Base-by-base conservation (phyloP, 1,140 invertebrate species). In the Megathymus violae region DNA sequence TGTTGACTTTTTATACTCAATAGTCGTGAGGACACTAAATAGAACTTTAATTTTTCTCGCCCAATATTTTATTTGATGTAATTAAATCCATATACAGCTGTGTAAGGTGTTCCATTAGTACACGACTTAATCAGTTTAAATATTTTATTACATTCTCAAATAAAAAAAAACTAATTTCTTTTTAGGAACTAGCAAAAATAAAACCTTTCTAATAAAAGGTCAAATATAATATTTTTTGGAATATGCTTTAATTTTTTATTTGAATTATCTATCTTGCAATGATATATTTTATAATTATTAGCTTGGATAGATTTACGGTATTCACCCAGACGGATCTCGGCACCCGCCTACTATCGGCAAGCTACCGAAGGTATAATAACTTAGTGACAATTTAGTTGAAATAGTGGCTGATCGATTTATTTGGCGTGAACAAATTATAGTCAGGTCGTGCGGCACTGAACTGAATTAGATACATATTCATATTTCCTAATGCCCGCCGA, bases 391-490 rank as follows among this genome's bases (percentile, higher is more conserved):
- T 44, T 59, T 59, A 59, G 56, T 59, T 59, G 43, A 47, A 59
- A 59, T 59, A 59, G 56, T 59, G 56, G 19, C 27, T 59, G 56
- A 59, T 31, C 56, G 56, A 59, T 59, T 59, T 59, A 59, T 59
- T 47, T 59, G 31, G 56, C 56, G 56, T 47, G 43, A 59, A 59
- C 56, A 59, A 59, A 59, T 59, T 59, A 59, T 59, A 59, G 54
- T 22, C 41, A 58, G 54, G 54, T 58, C 54, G 54, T 58, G 54
- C 41, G 15, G 16, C 50, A 25, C 2, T 54, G 14, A 41, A 22
- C 54, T 19, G 41, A 31, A 56, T 22, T 58, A 58, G n/a, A 59
- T 59, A 59, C 54, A 59, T 59, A 59, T 59, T 58, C 54, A 58
- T 58, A 58, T 46, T 36, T 34, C 43, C 11, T 58, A 58, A 58